Evolutionary conservation across 2,113 vertebrate genomes (phyloP).

Genomic region (Leucopternis melanops): DNA sequence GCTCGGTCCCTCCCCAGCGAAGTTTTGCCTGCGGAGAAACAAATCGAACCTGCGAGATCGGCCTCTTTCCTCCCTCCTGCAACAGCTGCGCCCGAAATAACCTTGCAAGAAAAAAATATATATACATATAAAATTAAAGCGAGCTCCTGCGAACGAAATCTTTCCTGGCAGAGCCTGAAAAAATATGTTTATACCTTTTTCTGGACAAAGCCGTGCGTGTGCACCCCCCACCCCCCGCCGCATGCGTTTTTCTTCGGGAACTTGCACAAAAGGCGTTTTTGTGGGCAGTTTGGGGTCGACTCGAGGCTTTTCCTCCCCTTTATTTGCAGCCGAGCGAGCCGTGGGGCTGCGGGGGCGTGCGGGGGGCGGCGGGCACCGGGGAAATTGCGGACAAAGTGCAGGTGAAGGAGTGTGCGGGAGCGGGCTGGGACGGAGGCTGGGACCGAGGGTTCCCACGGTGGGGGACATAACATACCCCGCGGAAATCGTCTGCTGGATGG

Average conservation of each 20-base stretch:
- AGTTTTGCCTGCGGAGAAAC: neutral
- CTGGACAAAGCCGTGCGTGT: neutral
- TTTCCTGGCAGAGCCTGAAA: neutral
- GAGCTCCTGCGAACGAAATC: neutral
- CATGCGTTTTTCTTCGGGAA: neutral
- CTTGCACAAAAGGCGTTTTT: neutral
- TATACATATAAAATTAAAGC: neutral
- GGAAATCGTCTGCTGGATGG: neutral
- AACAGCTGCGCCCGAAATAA: neutral
- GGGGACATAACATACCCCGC: neutral
- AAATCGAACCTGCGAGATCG: neutral
- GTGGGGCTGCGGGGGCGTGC: neutral
- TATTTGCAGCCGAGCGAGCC: neutral
- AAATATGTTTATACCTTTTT: neutral
- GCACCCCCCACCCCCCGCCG: neutral
- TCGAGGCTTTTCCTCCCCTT: neutral
- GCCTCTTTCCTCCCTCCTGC: neutral
- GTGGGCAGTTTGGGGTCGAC: neutral
- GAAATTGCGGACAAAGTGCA: conserved; percentile 46
- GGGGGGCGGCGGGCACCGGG: neutral
- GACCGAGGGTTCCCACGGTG: neutral
- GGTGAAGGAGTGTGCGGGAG: neutral
- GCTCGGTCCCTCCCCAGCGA: neutral
- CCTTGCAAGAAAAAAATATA: neutral
- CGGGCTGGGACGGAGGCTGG: neutral